phyloP scores from a whole-genome alignment of 1,140 invertebrate genomes.

The Monochamus saltuarius region DNA sequence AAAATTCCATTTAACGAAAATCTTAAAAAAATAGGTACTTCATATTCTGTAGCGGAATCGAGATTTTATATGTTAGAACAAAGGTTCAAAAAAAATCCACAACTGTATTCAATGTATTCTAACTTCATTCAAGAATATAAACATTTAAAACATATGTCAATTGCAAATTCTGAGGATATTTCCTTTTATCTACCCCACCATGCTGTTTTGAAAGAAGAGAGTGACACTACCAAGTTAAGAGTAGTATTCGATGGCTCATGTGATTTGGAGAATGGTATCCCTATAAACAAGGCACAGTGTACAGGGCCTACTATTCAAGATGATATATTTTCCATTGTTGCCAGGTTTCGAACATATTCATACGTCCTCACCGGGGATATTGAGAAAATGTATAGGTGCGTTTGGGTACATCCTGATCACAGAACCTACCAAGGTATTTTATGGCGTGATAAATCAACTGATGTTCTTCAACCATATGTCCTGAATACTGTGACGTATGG shows the following conservation, averaged over 20 bases:
- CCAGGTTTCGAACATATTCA: constrained; percentile 40
- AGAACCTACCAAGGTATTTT: constrained; percentile 46
- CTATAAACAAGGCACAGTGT: constrained; percentile 36
- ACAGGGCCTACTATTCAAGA: constrained; percentile 42
- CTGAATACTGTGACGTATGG: constrained; percentile 48
- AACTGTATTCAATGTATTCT: too few species aligned
- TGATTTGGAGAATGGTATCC: constrained; percentile 24
- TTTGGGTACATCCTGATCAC: constrained; percentile 40
- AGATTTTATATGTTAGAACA: too few species aligned
- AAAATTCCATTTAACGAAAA: too few species aligned
- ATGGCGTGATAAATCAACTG: constrained; percentile 37
- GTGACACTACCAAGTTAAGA: constrained; percentile 44
- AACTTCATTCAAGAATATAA: constrained; percentile 19
- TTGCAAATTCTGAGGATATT: neutral
- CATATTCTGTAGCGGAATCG: too few species aligned
- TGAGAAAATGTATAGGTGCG: constrained; percentile 50
- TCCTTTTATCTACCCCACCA: constrained; percentile 52
- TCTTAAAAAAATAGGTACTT: too few species aligned
- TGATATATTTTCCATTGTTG: constrained; percentile 41
- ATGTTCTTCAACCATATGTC: constrained; percentile 31
- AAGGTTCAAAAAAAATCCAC: too few species aligned
- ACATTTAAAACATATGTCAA: constrained; percentile 13
- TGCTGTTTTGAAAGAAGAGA: constrained; percentile 40
- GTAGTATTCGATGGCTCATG: constrained; percentile 51
- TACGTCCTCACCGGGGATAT: constrained; percentile 48